phyloP scores from a whole-genome alignment of 2,888 invertebrate species.

The Diaperis boleti region DNA sequence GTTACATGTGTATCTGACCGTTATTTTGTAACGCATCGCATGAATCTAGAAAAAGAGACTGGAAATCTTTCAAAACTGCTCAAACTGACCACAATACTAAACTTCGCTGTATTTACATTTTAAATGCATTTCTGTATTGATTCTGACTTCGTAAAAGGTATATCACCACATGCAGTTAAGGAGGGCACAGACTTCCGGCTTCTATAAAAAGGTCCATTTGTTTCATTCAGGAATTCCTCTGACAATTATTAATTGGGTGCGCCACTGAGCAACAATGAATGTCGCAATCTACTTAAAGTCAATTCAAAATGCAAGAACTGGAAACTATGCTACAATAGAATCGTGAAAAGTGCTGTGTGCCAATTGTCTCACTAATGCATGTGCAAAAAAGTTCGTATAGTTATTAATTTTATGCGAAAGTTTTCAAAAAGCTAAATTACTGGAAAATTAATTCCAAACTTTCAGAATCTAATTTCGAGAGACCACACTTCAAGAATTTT shows the following conservation, averaged over 20 bases:
- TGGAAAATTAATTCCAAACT: slow-evolving; percentile 32
- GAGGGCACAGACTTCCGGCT: slow-evolving; percentile 2
- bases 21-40: neutral
- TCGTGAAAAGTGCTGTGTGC: slow-evolving; percentile 30
- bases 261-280: slow-evolving; percentile 14
- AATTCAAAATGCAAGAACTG: slow-evolving; percentile 18
- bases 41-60: slow-evolving; percentile 11
- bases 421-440: slow-evolving; percentile 33
- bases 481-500: slow-evolving; percentile 39
- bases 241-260: slow-evolving; percentile 23
- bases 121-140: slow-evolving; percentile 11
- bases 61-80: too few relatives aligned
- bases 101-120: slow-evolving; percentile 20
- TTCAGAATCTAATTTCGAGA: slow-evolving; percentile 36
- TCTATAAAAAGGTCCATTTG: slow-evolving; percentile 3
- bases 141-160: neutral
- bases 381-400: slow-evolving; percentile 31
- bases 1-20: neutral
- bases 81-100: slow-evolving; percentile 16
- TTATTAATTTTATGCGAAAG: slow-evolving; percentile 38
- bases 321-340: slow-evolving; percentile 18
- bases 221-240: slow-evolving; percentile 4
- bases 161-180: slow-evolving; percentile 8
- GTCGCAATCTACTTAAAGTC: slow-evolving; percentile 7
- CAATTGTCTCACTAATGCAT: slow-evolving; percentile 33